Percentiles rank a stretch among this genome's conserved stretches.
phyloP scores from a whole-genome alignment of 2,797 vertebrate species.

The Enteromius argenteus region DNA sequence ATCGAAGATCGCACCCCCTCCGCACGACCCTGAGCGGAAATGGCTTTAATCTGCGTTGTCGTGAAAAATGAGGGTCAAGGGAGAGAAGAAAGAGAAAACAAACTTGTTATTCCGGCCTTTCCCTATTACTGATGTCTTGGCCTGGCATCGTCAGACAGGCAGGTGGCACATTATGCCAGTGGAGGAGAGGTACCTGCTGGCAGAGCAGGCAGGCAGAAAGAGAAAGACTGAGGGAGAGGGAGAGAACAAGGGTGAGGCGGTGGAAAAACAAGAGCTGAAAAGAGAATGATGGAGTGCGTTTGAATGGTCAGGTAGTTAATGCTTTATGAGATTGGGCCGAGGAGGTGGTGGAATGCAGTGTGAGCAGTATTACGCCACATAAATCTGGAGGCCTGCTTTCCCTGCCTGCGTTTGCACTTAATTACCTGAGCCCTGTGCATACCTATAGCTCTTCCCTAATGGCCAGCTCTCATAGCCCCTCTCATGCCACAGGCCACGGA shows the following conservation, averaged over 20 bases:
- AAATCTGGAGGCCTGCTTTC: conserved; percentile 69
- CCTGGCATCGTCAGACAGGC: conserved; percentile 68
- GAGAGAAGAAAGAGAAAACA: conserved; percentile 45
- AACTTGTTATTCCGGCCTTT: conserved; percentile 62
- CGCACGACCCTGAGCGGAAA: conserved; percentile 41
- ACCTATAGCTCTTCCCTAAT: conserved; percentile 67
- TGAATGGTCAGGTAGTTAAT: conserved; percentile 74
- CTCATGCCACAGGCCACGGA: conserved; percentile 68
- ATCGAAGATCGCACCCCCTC: conserved; percentile 50
- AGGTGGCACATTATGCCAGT: conserved; percentile 71
- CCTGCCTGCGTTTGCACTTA: conserved; percentile 68
- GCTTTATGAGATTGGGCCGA: conserved; percentile 70
- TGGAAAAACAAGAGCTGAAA: conserved; percentile 61
- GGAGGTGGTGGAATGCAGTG: conserved; percentile 67
- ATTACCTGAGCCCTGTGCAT: conserved; percentile 69
- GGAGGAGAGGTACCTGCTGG: conserved; percentile 65
- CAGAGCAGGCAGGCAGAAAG: conserved; percentile 55
- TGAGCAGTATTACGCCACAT: conserved; percentile 70
- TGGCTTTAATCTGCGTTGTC: conserved; percentile 61
- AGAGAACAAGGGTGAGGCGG: conserved; percentile 54
- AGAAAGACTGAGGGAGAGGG: conserved; percentile 46
- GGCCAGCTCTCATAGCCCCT: conserved; percentile 60
- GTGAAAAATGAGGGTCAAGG: conserved; percentile 62
- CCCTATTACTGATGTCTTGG: conserved; percentile 62
- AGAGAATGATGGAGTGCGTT: conserved; percentile 69